Evolutionary conservation across 2,113 vertebrate species (phyloP).

Genomic region (Tragelaphus strepsiceros): DNA sequence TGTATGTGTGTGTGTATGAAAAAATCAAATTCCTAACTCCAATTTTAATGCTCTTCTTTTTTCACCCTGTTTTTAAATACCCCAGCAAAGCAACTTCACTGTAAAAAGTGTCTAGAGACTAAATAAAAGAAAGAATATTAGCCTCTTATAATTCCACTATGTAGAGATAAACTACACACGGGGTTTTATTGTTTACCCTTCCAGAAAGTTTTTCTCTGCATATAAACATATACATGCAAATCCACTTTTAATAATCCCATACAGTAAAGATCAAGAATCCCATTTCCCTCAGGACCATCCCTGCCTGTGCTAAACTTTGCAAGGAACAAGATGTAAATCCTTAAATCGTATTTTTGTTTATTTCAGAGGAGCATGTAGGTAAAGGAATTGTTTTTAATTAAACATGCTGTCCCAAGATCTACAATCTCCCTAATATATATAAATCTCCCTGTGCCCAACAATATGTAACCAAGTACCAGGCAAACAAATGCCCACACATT

Average conservation of each 20-base stretch:
- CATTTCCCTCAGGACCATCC: background rate
- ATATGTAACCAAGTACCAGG: background rate
- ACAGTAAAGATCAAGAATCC: background rate
- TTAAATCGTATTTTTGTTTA: background rate
- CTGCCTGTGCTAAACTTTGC: background rate
- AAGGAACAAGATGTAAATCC: background rate
- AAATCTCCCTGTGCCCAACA: background rate
- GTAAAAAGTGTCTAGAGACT: background rate
- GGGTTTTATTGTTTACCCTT: background rate
- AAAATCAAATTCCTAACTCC: background rate
- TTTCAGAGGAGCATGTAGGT: background rate
- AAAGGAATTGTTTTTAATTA: constrained; percentile 41
- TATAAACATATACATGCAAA: background rate
- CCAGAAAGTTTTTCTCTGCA: background rate
- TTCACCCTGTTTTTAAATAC: background rate
- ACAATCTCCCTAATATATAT: background rate
- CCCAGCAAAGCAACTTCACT: background rate
- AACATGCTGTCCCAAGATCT: background rate
- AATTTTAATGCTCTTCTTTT: background rate
- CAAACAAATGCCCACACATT: background rate
- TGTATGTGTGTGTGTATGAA: background rate
- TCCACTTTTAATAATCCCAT: background rate
- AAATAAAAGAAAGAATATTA: constrained; percentile 3
- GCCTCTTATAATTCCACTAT: background rate
- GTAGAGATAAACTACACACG: background rate